Conservation (phyloP, 2,797 vertebrate genomes). For the Prionace glauca region DNA sequence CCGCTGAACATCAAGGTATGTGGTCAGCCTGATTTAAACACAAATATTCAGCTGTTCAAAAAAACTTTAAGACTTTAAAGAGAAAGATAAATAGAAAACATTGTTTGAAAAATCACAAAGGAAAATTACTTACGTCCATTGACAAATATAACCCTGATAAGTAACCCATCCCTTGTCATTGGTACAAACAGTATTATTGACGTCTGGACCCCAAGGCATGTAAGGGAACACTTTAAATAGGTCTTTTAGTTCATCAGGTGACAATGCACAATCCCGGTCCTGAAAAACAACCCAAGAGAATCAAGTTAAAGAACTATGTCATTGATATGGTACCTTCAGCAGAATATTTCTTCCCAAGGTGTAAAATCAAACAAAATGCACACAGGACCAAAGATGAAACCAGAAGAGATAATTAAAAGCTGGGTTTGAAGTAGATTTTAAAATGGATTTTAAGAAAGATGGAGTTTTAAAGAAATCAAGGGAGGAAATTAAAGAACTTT, state of each 20-base stretch:
- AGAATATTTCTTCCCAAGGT: background rate
- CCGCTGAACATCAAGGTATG: constrained; percentile 90
- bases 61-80: background rate
- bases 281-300: constrained; percentile 49
- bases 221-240: constrained; percentile 95
- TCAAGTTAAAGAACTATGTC: background rate
- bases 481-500: background rate
- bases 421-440: background rate
- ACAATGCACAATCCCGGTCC: constrained; percentile 94
- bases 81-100: background rate
- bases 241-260: constrained; percentile 89
- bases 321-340: background rate
- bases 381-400: background rate
- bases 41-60: constrained; percentile 24
- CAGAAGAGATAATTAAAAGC: background rate
- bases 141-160: constrained; percentile 94
- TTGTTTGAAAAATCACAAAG: background rate
- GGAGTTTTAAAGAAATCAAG: background rate
- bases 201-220: constrained; percentile 95
- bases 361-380: background rate
- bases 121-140: constrained; percentile 85
- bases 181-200: constrained; percentile 91
- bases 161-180: constrained; percentile 95
- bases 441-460: background rate
- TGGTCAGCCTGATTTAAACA: constrained; percentile 70